Base-by-base conservation (phyloP, 2,113 vertebrate genomes). In the Pristiophorus japonicus region DNA sequence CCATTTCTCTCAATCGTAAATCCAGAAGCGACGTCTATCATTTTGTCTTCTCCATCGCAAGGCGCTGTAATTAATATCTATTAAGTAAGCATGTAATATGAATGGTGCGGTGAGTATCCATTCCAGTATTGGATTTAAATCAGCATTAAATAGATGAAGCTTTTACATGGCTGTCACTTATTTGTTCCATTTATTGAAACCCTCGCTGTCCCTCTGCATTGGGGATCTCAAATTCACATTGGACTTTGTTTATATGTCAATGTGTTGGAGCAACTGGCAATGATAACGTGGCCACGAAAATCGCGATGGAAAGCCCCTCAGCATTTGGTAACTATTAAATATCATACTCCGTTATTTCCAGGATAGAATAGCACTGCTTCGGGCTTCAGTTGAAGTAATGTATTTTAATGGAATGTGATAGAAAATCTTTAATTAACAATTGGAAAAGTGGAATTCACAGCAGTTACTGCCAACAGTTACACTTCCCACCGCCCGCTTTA, bases 21-120 rank as follows among this genome's bases (percentile, higher is more conserved):
- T 94, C 92, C 63, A 45, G n/a, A 47, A 70, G 65, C 42, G 10
- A 30, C 91, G 47, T 94, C 92, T 24, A 47, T 94, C 92, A 94
- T 94, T 94, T 66, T 94, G 65, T 67, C 63, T 70, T 5, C 30
- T 70, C 63, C 11, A 67, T 67, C 27, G 38, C 63, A 47, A 67
- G 42, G 24, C 10, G 42, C 92, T 94, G 92, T 47, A 66, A 94
- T 94, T 94, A 94, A 94, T 94, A 94, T 94, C 92, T 65, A 94
- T 94, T 94, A 67, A 94, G 65, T 94, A 66, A 67, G 63, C 92
- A 94, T 47, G 38, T 67, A 94, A 94, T 47, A 24, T 8, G 65
- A 47, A 94, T 70, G 65, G 42, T 94, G 42, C 24, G 70, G n/a
- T 67, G 63, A 94, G 59, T 47, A 94, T 45, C 42, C 92, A 94